A percentile compares a stretch with the other conserved stretches of the same genome.
phyloP scores from a whole-genome alignment of 2,113 vertebrate genomes.

The Sardina pilchardus region DNA sequence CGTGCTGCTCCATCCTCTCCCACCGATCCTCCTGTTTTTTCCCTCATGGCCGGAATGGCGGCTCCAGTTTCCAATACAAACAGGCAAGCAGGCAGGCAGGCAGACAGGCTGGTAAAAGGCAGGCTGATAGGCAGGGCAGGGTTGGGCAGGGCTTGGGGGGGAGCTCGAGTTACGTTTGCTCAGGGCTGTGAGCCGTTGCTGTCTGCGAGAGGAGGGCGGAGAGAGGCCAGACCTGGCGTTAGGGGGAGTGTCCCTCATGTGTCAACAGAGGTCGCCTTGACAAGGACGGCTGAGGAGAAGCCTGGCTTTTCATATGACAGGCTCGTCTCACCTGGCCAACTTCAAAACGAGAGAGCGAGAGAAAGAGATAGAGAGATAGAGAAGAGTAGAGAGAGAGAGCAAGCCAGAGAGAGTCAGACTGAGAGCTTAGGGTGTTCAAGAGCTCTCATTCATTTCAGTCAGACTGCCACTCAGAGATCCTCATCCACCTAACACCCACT shows the following conservation, averaged over 20 bases:
- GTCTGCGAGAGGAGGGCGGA: constrained; percentile 29
- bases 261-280: constrained; percentile 28
- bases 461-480: background rate
- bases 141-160: background rate
- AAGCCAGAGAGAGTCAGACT: background rate
- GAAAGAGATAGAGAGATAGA: background rate
- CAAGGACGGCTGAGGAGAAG: constrained; percentile 35
- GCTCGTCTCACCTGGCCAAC: background rate
- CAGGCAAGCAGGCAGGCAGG: constrained; percentile 29
- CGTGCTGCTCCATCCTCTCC: constrained; percentile 31
- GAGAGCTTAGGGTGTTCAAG: background rate
- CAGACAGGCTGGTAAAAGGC: constrained; percentile 15
- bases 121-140: constrained; percentile 34
- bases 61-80: constrained; percentile 73
- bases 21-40: constrained; percentile 61
- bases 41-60: constrained; percentile 55
- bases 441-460: background rate
- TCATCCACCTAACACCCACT: background rate
- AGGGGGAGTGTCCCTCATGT: constrained; percentile 40
- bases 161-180: constrained; percentile 69
- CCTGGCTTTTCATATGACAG: background rate
- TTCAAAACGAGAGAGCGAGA: background rate
- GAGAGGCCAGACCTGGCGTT: constrained; percentile 12
- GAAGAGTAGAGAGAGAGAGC: background rate
- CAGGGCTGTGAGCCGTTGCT: constrained; percentile 43